Conservation (phyloP, 2,797 vertebrate genomes). For the Distichodus sexfasciatus region DNA sequence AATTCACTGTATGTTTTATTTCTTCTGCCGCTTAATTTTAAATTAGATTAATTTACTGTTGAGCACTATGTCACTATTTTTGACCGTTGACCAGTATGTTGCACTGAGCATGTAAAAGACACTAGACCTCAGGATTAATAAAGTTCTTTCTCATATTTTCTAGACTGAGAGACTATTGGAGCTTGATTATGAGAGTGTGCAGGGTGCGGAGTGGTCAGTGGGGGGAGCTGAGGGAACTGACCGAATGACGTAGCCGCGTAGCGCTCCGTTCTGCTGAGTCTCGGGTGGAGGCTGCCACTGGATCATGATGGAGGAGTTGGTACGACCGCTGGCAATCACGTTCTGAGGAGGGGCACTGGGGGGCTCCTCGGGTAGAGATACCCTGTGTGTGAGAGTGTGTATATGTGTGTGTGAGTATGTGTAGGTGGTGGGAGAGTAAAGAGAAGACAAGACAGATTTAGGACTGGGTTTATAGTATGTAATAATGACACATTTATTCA, state of each 20-base stretch:
- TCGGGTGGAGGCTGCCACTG: conserved; percentile 96
- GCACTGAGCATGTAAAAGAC: too few species aligned
- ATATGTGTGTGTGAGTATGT: conserved; percentile 1
- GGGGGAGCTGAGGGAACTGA: conserved; percentile 50
- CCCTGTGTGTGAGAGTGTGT: conserved; percentile 61
- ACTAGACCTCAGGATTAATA: too few species aligned
- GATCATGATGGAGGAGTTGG: conserved; percentile 98
- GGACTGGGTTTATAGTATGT: too few species aligned
- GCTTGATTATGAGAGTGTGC: not conserved
- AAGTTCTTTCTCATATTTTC: too few species aligned
- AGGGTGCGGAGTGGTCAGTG: not conserved
- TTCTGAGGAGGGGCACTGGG: conserved; percentile 92
- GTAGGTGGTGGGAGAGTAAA: not conserved
- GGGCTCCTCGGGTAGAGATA: conserved; percentile 92
- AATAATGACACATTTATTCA: too few species aligned
- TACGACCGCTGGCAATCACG: conserved; percentile 91
- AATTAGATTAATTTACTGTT: too few species aligned
- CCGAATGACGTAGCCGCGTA: conserved; percentile 91
- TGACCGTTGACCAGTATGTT: too few species aligned
- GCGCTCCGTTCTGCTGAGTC: conserved; percentile 92
- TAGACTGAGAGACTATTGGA: too few species aligned
- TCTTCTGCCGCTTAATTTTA: too few species aligned
- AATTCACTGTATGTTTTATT: too few species aligned
- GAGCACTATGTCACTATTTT: too few species aligned
- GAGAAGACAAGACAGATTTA: not conserved